These are phyloP conservation scores for Sebastes alutus DNA, from an alignment of 2,797 vertebrate genomes.

Conservation along the genomic window DNA sequence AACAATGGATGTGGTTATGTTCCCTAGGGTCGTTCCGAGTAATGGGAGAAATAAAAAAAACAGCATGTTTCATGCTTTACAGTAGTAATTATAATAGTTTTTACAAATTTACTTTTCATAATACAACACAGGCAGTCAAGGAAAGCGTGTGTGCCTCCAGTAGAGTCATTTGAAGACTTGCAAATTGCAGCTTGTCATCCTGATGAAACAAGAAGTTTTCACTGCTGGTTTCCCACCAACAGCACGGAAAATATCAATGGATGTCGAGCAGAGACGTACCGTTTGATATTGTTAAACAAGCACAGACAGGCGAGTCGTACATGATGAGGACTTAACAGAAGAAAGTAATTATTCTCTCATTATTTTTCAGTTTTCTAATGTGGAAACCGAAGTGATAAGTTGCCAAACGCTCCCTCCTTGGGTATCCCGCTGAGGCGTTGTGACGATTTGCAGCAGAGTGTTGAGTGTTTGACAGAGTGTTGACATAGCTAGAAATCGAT, in stretches of 20 bases:
- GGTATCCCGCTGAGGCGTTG: conserved; percentile 46
- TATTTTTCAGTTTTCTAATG: conserved; percentile 41
- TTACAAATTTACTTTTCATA: background rate
- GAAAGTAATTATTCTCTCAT: conserved; percentile 57
- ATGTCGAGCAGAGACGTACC: background rate
- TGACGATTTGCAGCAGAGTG: conserved; percentile 40
- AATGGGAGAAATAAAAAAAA: conserved; percentile 6
- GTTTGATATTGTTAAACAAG: conserved; percentile 46
- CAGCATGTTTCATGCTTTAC: background rate
- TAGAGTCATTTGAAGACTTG: conserved; percentile 28
- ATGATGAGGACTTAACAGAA: conserved; percentile 22
- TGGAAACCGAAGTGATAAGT: conserved; percentile 26
- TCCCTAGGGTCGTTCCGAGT: background rate
- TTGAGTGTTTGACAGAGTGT: conserved; percentile 32
- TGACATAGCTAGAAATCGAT: conserved; percentile 67
- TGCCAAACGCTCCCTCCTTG: conserved; percentile 35
- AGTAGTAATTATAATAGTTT: conserved; percentile 23
- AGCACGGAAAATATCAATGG: conserved; percentile 20
- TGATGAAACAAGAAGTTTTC: conserved; percentile 35
- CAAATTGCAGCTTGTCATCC: conserved; percentile 37
- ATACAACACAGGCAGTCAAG: conserved; percentile 6
- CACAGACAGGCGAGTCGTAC: conserved; percentile 6
- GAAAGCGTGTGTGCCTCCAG: conserved; percentile 1
- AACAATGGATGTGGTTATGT: background rate
- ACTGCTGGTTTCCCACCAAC: conserved; percentile 8